Base-by-base conservation (phyloP, 2,888 invertebrate genomes). In the Catonia carolina region DNA sequence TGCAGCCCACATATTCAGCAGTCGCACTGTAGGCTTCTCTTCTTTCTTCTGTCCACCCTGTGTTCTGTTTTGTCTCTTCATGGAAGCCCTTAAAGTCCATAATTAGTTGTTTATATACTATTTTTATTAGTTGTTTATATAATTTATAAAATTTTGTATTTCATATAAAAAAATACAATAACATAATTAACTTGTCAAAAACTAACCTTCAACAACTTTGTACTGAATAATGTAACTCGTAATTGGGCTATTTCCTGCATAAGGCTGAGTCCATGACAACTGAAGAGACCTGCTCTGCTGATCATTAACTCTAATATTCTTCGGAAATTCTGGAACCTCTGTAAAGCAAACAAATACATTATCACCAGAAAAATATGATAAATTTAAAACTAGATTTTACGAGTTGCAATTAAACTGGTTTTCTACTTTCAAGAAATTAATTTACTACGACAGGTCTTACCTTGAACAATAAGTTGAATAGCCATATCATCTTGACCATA, bases 401-500 rank as follows among this genome's bases (percentile, higher is more conserved):
- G 8, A 39, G 8, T 18, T 12, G 8, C 7, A 8, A 15, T 47
- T 47, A 22, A 8, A 8, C 8, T 47, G 14, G 6, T 18, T 47
- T 47, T 7, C 8, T 47, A 18, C 47, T 47, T 7, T 10, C 18
- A 7, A 7, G 7, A 8, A 15, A 47, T 10, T 47, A 10, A 47
- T 8, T 18, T n/a, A n/a, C n/a, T n/a, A n/a, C n/a, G n/a, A n/a
- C n/a, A n/a, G n/a, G n/a, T n/a, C n/a, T n/a, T 75, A 89, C 90
- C 87, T 77, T 94, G 90, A 23, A 95, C 89, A 52, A 92, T 86
- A 60, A 95, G 79, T 69, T 92, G 89, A 71, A 93, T 89, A 53
- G 87, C 84, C 83, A 92, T 89, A 72, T 90, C 87, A 68, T 93
- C 94, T 66, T 87, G 85, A 7, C 95, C 96, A 69, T 89, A 95